Evolutionary conservation across 2,113 vertebrate genomes (phyloP).

Genomic region (Pollachius pollachius): DNA sequence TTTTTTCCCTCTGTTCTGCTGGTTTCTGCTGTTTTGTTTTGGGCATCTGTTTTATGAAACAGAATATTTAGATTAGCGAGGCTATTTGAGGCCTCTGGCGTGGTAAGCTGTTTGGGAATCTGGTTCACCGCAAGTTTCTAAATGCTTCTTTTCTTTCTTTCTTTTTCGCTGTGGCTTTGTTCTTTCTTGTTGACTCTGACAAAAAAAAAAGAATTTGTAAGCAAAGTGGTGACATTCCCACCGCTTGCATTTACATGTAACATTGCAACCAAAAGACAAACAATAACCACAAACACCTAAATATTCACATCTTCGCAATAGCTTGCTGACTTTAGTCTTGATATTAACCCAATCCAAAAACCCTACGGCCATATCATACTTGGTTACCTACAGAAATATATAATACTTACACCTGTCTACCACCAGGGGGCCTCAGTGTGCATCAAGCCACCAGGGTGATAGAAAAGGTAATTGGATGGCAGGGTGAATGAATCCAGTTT

Average conservation of each 20-base stretch:
- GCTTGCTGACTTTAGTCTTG: no score
- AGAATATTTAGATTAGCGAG: neutral
- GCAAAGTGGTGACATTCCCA: no score
- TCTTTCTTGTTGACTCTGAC: neutral
- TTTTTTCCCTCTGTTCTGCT: neutral
- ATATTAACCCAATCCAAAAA: no score
- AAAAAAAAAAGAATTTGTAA: no score
- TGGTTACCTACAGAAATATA: no score
- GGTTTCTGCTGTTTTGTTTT: neutral
- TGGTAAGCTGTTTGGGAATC: neutral
- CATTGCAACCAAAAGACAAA: no score
- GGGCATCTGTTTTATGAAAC: slow-evolving; percentile 3
- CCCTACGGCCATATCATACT: no score
- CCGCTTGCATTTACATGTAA: no score
- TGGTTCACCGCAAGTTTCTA: neutral
- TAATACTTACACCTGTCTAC: slow-evolving; percentile 6
- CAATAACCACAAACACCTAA: neutral
- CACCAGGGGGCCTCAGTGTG: slow-evolving; percentile 57
- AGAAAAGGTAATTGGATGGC: slow-evolving; percentile 1
- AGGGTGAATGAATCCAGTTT: no score
- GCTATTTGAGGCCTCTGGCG: neutral
- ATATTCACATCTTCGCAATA: neutral
- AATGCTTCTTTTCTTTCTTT: neutral
- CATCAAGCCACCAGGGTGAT: slow-evolving; percentile 14
- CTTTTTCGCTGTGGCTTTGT: neutral